These are phyloP conservation scores for Nomada fucata DNA, from an alignment of 2,888 invertebrate genomes.

Conservation along the genomic window DNA sequence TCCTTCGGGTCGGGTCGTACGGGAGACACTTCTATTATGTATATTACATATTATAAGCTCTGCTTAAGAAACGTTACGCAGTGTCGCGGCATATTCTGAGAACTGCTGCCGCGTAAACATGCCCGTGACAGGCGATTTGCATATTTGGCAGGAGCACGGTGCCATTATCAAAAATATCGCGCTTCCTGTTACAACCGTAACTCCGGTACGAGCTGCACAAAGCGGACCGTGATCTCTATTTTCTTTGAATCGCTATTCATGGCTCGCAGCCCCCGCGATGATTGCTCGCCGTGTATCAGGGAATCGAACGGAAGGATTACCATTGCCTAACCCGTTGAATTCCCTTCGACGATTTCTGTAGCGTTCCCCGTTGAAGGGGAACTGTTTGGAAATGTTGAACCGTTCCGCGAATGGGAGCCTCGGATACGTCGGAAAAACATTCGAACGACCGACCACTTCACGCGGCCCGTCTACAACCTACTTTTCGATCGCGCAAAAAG, in stretches of 20 bases:
- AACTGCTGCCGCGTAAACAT: constrained; percentile 20
- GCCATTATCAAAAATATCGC: constrained; percentile 42
- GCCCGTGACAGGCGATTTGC: constrained; percentile 31
- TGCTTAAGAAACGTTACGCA: constrained; percentile 39
- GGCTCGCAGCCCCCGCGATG: not conserved
- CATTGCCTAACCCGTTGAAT: too few relatives aligned
- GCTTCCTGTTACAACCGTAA: constrained; percentile 29
- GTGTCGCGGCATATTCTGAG: not conserved
- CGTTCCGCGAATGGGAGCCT: not conserved
- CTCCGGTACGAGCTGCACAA: constrained; percentile 2
- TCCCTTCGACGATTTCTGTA: too few relatives aligned
- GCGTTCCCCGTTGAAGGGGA: not conserved
- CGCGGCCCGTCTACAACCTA: constrained; percentile 9
- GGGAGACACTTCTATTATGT: constrained; percentile 18
- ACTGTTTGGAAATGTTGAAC: not conserved
- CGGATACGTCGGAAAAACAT: not conserved
- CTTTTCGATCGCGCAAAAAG: constrained; percentile 8
- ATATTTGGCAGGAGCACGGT: constrained; percentile 43
- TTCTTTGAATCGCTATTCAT: constrained; percentile 7
- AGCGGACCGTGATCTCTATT: not conserved
- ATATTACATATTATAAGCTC: constrained; percentile 28
- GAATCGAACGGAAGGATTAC: not conserved
- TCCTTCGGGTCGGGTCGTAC: not conserved
- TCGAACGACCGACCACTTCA: constrained; percentile 7
- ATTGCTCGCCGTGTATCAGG: not conserved